phyloP scores from a whole-genome alignment of 2,113 vertebrate species.

The Amazona vittata region DNA sequence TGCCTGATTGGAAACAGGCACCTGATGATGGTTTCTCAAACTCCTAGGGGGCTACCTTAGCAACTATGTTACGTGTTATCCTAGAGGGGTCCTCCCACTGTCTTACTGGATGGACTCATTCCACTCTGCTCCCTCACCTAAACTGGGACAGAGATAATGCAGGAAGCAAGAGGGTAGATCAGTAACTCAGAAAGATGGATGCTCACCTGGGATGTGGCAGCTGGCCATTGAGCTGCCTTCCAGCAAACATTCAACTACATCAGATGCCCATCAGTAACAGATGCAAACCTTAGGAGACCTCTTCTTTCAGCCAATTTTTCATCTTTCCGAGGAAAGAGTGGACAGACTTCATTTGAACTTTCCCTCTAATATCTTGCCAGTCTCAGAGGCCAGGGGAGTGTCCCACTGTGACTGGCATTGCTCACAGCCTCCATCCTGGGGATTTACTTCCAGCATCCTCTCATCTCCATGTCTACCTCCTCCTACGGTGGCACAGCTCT shows the following conservation, averaged over 20 bases:
- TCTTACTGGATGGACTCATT: neutral
- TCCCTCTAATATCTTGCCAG: neutral
- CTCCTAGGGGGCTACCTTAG: neutral
- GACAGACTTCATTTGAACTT: neutral
- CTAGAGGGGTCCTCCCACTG: neutral
- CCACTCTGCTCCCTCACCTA: neutral
- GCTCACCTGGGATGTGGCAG: neutral
- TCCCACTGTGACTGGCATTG: rapidly evolving
- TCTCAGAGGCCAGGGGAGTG: neutral
- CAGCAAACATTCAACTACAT: neutral
- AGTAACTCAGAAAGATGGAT: neutral
- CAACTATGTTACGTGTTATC: neutral
- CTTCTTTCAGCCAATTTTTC: neutral
- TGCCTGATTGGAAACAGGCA: neutral
- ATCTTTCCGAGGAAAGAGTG: neutral
- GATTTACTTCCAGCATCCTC: neutral
- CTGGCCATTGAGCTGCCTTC: neutral
- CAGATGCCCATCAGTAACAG: neutral
- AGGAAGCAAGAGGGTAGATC: neutral
- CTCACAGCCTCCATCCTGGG: neutral
- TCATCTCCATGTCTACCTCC: neutral
- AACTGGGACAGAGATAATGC: neutral
- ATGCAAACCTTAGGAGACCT: neutral
- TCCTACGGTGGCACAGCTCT: neutral
- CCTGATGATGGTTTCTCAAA: neutral